Evolutionary conservation across 2,797 vertebrate species (phyloP), one percentile per base, ranked within the genome.

Genomic region (Premnoplex brunnescens): DNA sequence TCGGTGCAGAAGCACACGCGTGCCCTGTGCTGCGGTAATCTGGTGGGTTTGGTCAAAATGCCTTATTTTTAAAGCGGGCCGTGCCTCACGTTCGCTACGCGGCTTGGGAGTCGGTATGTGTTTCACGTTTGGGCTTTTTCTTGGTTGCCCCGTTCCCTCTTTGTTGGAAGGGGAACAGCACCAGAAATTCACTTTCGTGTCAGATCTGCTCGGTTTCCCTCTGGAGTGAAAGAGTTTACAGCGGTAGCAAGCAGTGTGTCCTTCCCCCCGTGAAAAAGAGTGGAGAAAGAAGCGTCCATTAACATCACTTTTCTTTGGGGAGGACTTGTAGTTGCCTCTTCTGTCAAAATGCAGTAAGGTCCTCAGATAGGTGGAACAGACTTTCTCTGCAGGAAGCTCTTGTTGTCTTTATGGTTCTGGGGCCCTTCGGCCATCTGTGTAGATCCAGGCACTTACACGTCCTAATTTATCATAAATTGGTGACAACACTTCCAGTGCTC

Each of bases 91-190:
- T 14, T 69, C 20, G 1, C 6, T 14, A 1, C 36, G 18, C 23
- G 3, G 14, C 37, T 60, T 30, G n/a, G 12, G 48, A 51, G 32
- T 14, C 18, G 2, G 2, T 34, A 1, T 5, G 10, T 41, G 0
- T 23, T 28, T 79, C 14, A 0, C 3, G 11, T 32, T 62, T 5
- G 27, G 17, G 63, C 8, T 30, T 36, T 48, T 58, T 30, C 14
- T 27, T 26, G 8, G 14, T 16, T 52, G 9, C 20, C 85, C 54
- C 20, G 43, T 8, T 34, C 36, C 17, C 7, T 1, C 27, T 8
- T 28, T 55, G 54, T 39, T 55, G 36, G 9, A 17, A 48, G 44
- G 39, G 6, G 15, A 68, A 2, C 41, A 32, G 28, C 10, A 5
- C 26, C 43, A 44, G 28, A 37, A 83, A 48, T 27, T 17, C 20